Evolutionary conservation across 1,140 invertebrate species (phyloP), one percentile per base, ranked within the genome.

Genomic region (Littorina saxatilis): DNA sequence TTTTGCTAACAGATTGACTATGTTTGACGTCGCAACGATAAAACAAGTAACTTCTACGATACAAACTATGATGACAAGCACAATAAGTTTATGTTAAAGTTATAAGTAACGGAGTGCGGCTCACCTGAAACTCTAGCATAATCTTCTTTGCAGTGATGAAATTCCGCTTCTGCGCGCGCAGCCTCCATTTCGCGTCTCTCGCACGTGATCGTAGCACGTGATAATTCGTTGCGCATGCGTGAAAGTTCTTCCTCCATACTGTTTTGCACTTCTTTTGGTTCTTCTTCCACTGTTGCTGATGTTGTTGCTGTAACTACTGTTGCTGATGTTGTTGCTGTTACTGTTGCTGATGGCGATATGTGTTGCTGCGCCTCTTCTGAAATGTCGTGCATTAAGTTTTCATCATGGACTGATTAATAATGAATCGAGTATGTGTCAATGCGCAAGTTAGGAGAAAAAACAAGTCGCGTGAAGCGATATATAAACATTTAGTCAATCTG

Each of bases 161-260:
- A 7, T 17, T 73, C 70, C 13, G 70, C 40, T 23, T 43, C 70
- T 23, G 23, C 43, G 20, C 70, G 70, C 2, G 39, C 70, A 39
- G 43, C n/a, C 37, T 73, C 70, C n/a, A 73, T 73, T 23, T 73
- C 37, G 40, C 40, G 55, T 23, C 68, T 70, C 68, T 39, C 9
- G 3, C 32, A 13, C 68, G 15, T 7, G 68, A 15, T 70, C 15
- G 27, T 39, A 7, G 32, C 27, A 35, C 68, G 39, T 17, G 68
- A 70, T 39, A 70, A 35, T 23, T 39, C 32, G 13, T 39, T n/a
- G 32, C 39, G 32, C 68, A 70, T 40, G 39, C 39, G 39, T 37
- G n/a, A 0, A 39, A 39, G 32, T 39, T 70, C 39, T 70, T 20
- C 7, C 9, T 15, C 39, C 11, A 70, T 2, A 5, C 35, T 17